Percentiles rank a stretch among this genome's conserved stretches.
These are phyloP conservation scores for Semaprochilodus insignis DNA, from an alignment of 2,797 vertebrate genomes.

Conservation along the genomic window DNA sequence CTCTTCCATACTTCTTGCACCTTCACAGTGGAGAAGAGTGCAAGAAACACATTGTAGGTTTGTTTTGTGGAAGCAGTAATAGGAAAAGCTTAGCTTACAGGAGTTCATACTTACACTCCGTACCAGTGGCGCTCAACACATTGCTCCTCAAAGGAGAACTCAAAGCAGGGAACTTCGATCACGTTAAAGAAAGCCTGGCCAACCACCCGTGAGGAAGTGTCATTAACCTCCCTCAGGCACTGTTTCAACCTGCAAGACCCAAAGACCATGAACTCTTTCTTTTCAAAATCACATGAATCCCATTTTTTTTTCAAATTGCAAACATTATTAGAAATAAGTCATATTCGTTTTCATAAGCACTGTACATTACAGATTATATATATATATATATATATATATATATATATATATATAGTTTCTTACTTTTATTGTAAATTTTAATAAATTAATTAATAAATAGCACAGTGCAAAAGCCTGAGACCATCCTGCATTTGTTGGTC, in stretches of 20 bases:
- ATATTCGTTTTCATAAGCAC: no score
- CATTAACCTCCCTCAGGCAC: constrained; percentile 85
- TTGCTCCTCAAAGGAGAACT: constrained; percentile 83
- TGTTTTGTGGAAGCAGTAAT: background rate
- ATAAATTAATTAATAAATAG: no score
- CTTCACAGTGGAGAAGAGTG: constrained; percentile 67
- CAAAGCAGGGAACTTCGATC: constrained; percentile 89
- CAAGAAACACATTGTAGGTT: background rate
- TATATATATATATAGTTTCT: no score
- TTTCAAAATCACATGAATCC: no score
- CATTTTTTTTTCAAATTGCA: no score
- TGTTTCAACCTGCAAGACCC: constrained; percentile 80
- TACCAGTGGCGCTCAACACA: constrained; percentile 91
- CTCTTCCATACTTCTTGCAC: constrained; percentile 86
- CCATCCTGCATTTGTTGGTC: no score
- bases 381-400: no score
- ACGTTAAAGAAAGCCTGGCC: constrained; percentile 93
- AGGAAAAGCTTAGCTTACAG: background rate
- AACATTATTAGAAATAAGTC: no score
- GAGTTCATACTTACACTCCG: constrained; percentile 84
- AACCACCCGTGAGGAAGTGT: constrained; percentile 86
- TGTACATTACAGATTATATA: no score
- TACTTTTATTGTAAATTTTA: no score
- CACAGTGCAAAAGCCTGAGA: no score
- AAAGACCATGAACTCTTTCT: background rate